These are phyloP conservation scores for Masticophis lateralis DNA, from an alignment of 2,797 vertebrate genomes.

Conservation along the genomic window DNA sequence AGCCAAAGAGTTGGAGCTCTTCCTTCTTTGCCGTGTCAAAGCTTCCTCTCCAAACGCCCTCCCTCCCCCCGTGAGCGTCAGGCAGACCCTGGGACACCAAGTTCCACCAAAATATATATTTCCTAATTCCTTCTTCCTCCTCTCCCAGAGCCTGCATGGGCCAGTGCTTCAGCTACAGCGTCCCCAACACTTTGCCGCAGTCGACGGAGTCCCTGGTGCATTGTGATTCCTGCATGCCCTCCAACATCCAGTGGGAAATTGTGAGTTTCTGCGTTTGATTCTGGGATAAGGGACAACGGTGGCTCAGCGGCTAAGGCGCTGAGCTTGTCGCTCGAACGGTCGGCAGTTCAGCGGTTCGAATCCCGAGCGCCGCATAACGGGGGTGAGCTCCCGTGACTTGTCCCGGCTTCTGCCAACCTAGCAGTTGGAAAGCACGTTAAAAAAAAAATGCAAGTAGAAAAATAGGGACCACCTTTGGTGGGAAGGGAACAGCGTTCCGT, in stretches of 20 bases:
- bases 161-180: slow-evolving; percentile 99
- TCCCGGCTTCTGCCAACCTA: no score
- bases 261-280: slow-evolving; percentile 77
- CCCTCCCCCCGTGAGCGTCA: not conserved
- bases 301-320: no score
- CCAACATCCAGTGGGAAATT: slow-evolving; percentile 96
- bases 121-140: not conserved
- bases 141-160: slow-evolving; percentile 88
- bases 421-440: no score
- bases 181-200: slow-evolving; percentile 98
- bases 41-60: not conserved
- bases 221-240: slow-evolving; percentile 98
- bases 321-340: no score
- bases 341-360: no score
- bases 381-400: no score
- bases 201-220: slow-evolving; percentile 96
- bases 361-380: no score
- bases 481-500: no score
- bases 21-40: not conserved
- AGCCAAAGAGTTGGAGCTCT: no score
- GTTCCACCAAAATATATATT: not conserved
- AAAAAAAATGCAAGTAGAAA: no score
- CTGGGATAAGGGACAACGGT: not conserved
- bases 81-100: not conserved
- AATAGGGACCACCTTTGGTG: no score